Evolutionary conservation across 2,888 invertebrate species (phyloP).

Genomic region (Scelioninae gen. 2): DNA sequence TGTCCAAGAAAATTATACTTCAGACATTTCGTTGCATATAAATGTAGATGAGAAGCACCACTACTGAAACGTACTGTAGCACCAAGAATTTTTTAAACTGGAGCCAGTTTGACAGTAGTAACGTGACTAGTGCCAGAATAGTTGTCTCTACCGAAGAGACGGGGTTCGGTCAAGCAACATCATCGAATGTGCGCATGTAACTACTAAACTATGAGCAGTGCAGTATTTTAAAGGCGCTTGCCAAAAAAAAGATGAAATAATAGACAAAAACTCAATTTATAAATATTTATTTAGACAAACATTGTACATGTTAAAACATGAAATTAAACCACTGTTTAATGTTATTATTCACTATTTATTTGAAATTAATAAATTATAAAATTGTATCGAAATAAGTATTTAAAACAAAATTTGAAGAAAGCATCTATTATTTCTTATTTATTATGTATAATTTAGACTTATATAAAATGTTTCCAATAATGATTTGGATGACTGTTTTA

Average conservation of each 20-base stretch:
- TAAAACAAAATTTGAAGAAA: no score
- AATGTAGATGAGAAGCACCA: slow-evolving; percentile 31
- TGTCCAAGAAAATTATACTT: slow-evolving; percentile 31
- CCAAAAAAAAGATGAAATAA: neutral
- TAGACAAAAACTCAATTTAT: neutral
- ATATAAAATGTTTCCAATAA: no score
- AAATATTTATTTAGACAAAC: no score
- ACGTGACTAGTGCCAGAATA: slow-evolving; percentile 55
- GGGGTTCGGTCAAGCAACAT: slow-evolving; percentile 53
- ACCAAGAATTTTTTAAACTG: slow-evolving; percentile 41
- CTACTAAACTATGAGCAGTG: slow-evolving; percentile 58
- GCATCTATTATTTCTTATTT: no score
- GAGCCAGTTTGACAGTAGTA: slow-evolving; percentile 52
- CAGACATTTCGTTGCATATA: slow-evolving; percentile 30
- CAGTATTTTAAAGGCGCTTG: slow-evolving; percentile 28
- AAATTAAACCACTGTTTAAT: no score
- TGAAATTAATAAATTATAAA: no score
- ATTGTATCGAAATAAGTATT: no score
- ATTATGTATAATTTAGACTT: no score
- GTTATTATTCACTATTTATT: no score
- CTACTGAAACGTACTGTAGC: slow-evolving; percentile 21
- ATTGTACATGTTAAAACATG: no score
- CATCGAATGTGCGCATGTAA: slow-evolving; percentile 57
- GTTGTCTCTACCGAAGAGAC: slow-evolving; percentile 53
- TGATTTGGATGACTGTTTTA: no score